A percentile compares a stretch with the other conserved stretches of the same genome.
These are phyloP conservation scores for Cotesia typhae DNA, from an alignment of 1,140 invertebrate species.

Conservation along the genomic window DNA sequence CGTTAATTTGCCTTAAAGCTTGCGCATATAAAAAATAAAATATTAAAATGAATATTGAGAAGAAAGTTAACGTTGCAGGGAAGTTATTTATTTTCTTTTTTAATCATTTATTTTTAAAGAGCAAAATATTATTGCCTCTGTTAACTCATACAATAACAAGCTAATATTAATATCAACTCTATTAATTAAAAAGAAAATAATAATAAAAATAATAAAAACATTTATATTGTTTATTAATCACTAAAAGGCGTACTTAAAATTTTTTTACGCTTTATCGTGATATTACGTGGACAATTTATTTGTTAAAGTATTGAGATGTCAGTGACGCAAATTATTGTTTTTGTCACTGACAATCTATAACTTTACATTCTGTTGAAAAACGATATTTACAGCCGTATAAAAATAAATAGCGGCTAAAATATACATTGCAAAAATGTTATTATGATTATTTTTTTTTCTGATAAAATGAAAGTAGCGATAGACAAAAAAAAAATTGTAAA, in stretches of 20 bases:
- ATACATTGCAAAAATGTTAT: background rate
- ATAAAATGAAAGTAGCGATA: background rate
- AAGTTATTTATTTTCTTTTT: background rate
- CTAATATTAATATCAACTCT: background rate
- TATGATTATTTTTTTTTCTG: too few relatives aligned
- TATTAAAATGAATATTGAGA: conserved; percentile 2
- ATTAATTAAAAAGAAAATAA: too few relatives aligned
- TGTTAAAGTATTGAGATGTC: background rate
- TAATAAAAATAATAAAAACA: too few relatives aligned
- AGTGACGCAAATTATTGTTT: conserved; percentile 32
- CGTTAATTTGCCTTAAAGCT: conserved; percentile 13
- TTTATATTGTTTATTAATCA: too few relatives aligned
- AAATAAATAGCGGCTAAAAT: background rate
- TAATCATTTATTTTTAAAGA: too few relatives aligned
- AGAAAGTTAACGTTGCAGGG: conserved; percentile 1
- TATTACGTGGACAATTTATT: too few relatives aligned
- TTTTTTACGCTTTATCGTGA: too few relatives aligned
- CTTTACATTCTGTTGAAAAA: too few relatives aligned
- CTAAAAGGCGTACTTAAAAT: too few relatives aligned
- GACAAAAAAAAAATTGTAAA: background rate
- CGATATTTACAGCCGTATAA: too few relatives aligned
- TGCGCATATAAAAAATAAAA: conserved; percentile 8
- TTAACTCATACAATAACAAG: too few relatives aligned
- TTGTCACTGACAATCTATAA: conserved; percentile 25
- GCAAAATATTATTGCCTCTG: too few relatives aligned